These are phyloP conservation scores for Cantharis lateralis DNA, from an alignment of 2,888 invertebrate genomes.

Conservation along the genomic window DNA sequence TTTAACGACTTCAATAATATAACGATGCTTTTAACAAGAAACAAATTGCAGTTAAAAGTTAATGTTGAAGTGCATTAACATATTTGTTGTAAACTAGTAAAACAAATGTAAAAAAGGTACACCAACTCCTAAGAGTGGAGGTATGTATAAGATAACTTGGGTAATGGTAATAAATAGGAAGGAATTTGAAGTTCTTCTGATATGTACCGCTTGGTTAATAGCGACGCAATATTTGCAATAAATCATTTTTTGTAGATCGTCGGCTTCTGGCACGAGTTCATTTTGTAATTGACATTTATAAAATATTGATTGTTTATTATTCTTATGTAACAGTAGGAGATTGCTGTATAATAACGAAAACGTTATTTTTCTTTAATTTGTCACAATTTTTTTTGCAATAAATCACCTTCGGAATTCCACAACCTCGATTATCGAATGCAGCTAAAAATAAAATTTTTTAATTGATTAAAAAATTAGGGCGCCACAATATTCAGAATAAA, in stretches of 20 bases:
- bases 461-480: too few relatives aligned
- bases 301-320: slow-evolving; percentile 33
- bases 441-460: background rate
- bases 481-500: too few relatives aligned
- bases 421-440: background rate
- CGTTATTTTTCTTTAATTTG: background rate
- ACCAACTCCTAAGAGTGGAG: slow-evolving; percentile 1
- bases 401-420: background rate
- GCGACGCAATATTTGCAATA: slow-evolving; percentile 30
- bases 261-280: slow-evolving; percentile 40
- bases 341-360: slow-evolving; percentile 4
- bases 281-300: slow-evolving; percentile 40
- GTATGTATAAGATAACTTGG: slow-evolving; percentile 14
- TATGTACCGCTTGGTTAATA: slow-evolving; percentile 19
- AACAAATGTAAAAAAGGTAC: background rate
- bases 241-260: slow-evolving; percentile 39
- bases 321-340: slow-evolving; percentile 27
- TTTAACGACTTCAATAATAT: slow-evolving; percentile 1
- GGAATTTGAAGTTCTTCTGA: slow-evolving; percentile 18
- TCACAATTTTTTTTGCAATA: background rate
- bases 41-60: background rate
- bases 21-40: background rate
- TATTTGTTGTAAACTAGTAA: background rate
- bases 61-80: slow-evolving; percentile 1
- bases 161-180: slow-evolving; percentile 13